Base-by-base conservation (phyloP, 1,140 invertebrate species). In the Branchinecta lynchi region DNA sequence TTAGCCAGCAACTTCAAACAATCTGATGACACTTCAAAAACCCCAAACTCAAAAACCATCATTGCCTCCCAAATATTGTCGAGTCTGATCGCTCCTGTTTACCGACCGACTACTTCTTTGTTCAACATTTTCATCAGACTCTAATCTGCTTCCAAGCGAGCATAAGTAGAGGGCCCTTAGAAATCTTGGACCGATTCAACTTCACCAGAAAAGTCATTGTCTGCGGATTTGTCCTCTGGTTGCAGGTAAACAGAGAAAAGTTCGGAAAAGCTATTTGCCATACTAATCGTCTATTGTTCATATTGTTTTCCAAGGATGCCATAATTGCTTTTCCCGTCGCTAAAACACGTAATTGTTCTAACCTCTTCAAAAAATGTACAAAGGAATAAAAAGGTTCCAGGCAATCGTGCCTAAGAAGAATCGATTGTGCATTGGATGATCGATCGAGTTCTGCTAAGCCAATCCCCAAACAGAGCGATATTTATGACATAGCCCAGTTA, bases 121-220 rank as follows among this genome's bases (percentile, higher is more conserved):
- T 60, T 60, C 51, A 60, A 60, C 51, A 60, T 60, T 60, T 60
- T 60, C 51, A 60, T 60, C 51, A 60, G 51, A 60, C 51, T 60
- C 51, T 60, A 60, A 60, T 60, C 51, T 60, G 51, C 51, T 60
- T 60, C 17, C 51, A 60, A 60, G 51, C 51, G 17, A 15, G 12
- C 12, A 20, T 12, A 15, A 60, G 17, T 12, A 15, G 51, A 20
- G 51, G 51, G 12, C 51, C 51, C 51, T 60, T 60, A 60, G 51
- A 60, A 60, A 60, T 60, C 51, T 60, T 60, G 51, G 51, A 60
- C 12, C 51, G 51, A 60, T 60, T 60, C 51, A 60, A 60, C 51
- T 60, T 60, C 12, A 60, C 12, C 51, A 32, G 51, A 60, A 60
- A 60, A 60, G 51, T 60, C 51, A 60, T 60, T 60, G 51, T 60